Base-by-base conservation (phyloP, 2,888 invertebrate genomes). In the Ophioninae sp. region DNA sequence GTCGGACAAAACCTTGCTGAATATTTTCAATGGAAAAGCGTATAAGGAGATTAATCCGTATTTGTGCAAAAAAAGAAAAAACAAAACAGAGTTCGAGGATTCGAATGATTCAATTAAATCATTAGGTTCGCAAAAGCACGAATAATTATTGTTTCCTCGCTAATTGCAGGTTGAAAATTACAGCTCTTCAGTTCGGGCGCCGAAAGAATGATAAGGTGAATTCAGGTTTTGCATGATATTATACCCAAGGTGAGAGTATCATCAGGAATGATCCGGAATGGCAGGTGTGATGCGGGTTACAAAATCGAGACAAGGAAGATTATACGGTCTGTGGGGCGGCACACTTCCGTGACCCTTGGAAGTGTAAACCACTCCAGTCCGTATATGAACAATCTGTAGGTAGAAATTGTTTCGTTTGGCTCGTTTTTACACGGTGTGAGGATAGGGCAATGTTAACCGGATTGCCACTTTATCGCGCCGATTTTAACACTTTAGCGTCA, bases 401-500 rank as follows among this genome's bases (percentile, higher is more conserved):
- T 56, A 75, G 75, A 65, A 30, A 74, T 37, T 30, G 8, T 74
- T 56, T 82, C 75, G 64, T 75, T 50, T 50, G 23, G 30, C 50
- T 68, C 21, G 44, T 50, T 65, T n/a, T 50, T 50, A 17, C 17
- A 0, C 50, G 17, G 13, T 2, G 1, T 17, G 50, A 50, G 50
- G 3, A 17, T 50, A 50, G 17, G 50, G 13, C 50, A 50, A 17
- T 50, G 50, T 8, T 65, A 70, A 65, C 59, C 68, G 62, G 81
- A 76, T 79, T 68, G 81, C 74, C 87, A 86, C 85, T 87, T 90
- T 87, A 86, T 86, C 87, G 85, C 88, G 87, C 83, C 87, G 87
- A 88, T 90, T 89, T 90, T 89, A 90, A 89, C 91, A 89, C 90
- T 91, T 88, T 87, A 87, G 69, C 77, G 75, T 81, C 83, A 86